These are phyloP conservation scores for Eristalis tenax DNA, from an alignment of 2,888 invertebrate species.

Conservation along the genomic window DNA sequence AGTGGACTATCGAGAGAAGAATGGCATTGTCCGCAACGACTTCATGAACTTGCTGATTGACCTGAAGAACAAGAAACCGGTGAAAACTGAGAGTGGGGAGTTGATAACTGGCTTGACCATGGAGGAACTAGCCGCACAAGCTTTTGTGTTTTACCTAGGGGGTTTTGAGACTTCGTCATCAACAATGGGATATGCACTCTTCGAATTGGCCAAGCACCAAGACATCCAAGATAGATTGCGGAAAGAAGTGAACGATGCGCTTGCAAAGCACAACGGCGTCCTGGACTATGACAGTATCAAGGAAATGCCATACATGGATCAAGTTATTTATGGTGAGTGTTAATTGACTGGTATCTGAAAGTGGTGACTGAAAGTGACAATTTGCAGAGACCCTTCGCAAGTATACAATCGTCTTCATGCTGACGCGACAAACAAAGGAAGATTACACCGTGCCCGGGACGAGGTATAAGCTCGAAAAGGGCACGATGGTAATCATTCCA, in stretches of 20 bases:
- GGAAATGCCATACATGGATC: conserved; percentile 78
- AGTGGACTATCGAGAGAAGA: conserved; percentile 79
- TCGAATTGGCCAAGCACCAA: conserved; percentile 82
- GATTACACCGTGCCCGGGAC: conserved; percentile 73
- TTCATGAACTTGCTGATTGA: conserved; percentile 83
- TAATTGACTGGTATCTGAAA: neutral
- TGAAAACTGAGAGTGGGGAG: conserved; percentile 72
- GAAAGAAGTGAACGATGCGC: conserved; percentile 79
- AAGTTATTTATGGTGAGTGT: conserved; percentile 80
- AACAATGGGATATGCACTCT: conserved; percentile 82
- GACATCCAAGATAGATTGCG: conserved; percentile 81
- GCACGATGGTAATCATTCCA: conserved; percentile 82
- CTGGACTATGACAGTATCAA: conserved; percentile 76
- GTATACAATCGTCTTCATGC: conserved; percentile 82
- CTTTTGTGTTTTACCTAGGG: conserved; percentile 83
- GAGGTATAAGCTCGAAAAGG: conserved; percentile 81
- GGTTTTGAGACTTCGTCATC: conserved; percentile 83
- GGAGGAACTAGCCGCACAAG: conserved; percentile 82
- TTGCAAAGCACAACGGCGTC: conserved; percentile 69
- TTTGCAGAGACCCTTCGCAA: conserved; percentile 83
- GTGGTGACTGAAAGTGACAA: conserved; percentile 39
- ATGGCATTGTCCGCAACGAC: conserved; percentile 82
- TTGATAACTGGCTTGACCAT: conserved; percentile 74
- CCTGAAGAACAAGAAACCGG: conserved; percentile 81
- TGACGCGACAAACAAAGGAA: conserved; percentile 81